These are phyloP conservation scores for Pelosia muscerda DNA, from an alignment of 2,888 invertebrate species.

Conservation along the genomic window DNA sequence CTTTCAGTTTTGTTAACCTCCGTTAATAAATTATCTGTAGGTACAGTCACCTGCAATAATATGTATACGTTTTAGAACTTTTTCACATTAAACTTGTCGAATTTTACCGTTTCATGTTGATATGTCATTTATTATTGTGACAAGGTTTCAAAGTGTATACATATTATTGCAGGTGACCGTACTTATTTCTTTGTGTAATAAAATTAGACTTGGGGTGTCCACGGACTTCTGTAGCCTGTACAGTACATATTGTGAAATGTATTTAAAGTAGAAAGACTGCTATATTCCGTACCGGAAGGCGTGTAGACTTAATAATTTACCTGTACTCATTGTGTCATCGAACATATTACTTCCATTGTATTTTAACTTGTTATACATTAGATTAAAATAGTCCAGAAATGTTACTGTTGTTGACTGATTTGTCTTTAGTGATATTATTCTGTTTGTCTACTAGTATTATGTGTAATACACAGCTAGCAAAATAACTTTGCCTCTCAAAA, in stretches of 20 bases:
- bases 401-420: slow-evolving; percentile 2
- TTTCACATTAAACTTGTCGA: no score
- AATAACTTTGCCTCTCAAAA: background rate
- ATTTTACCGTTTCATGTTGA: no score
- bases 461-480: background rate
- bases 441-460: background rate
- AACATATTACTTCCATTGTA: slow-evolving; percentile 13
- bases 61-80: no score
- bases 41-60: no score
- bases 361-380: slow-evolving; percentile 12
- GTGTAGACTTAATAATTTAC: background rate
- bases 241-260: background rate
- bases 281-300: background rate
- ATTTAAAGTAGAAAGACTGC: background rate
- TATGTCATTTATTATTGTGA: no score
- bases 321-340: background rate
- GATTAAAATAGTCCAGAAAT: background rate
- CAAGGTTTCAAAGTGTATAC: no score
- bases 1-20: no score
- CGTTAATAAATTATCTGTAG: no score
- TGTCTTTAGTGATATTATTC: background rate
- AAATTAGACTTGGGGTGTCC: no score
- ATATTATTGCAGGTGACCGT: no score
- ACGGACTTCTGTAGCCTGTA: no score
- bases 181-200: no score